Evolutionary conservation across 2,888 invertebrate species (phyloP).

Genomic region (Synergus itoensis): DNA sequence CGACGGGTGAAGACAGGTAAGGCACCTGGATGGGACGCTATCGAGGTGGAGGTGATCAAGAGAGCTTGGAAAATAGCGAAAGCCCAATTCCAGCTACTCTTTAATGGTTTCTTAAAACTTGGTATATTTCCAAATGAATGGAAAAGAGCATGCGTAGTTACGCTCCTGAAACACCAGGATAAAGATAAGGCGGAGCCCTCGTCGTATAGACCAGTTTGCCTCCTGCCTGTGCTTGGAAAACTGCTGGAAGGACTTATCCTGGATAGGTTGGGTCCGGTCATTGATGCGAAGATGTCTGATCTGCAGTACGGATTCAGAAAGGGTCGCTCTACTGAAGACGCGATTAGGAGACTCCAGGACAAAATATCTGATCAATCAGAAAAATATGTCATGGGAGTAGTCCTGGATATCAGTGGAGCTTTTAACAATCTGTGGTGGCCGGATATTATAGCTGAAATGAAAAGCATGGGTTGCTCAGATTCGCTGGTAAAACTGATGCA

Average conservation of each 20-base stretch:
- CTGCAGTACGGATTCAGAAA: conserved; percentile 35
- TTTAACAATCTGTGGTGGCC: conserved; percentile 43
- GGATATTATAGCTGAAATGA: not conserved
- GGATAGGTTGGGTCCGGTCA: not conserved
- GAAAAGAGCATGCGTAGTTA: too few species aligned
- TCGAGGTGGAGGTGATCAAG: not conserved
- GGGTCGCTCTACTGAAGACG: not conserved
- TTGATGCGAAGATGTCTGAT: not conserved
- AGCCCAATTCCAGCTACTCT: too few species aligned
- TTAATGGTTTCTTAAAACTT: too few species aligned
- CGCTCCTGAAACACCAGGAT: too few species aligned
- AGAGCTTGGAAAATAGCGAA: not conserved
- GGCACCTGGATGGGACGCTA: conserved; percentile 17
- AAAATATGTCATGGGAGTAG: conserved; percentile 11
- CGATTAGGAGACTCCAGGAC: not conserved
- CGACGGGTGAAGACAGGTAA: conserved; percentile 1
- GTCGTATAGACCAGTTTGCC: too few species aligned
- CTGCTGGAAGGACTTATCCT: conserved; percentile 48
- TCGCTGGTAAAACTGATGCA: not conserved
- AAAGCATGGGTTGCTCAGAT: not conserved
- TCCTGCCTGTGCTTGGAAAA: too few species aligned
- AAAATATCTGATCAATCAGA: not conserved
- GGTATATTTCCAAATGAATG: too few species aligned
- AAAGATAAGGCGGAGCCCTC: too few species aligned
- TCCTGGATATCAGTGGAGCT: conserved; percentile 43